These are phyloP conservation scores for Drosophila obscura DNA, from an alignment of 1,140 invertebrate species.

Conservation along the genomic window DNA sequence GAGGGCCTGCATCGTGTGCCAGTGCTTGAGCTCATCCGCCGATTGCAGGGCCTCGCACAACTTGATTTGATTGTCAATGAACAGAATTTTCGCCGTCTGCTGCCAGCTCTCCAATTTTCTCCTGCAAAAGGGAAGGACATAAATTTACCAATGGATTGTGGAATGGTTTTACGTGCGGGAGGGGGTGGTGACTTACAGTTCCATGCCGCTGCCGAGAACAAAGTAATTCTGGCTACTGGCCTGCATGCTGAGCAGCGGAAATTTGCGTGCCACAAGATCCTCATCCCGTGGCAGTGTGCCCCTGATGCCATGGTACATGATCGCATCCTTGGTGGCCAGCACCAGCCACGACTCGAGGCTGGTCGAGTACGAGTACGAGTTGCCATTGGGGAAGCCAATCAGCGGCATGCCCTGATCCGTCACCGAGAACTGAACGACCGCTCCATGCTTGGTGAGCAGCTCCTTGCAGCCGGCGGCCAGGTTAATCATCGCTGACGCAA, in stretches of 20 bases:
- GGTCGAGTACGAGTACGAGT: constrained; percentile 74
- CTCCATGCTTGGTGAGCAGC: constrained; percentile 61
- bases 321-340: constrained; percentile 76
- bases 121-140: constrained; percentile 1
- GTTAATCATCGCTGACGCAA: constrained; percentile 35
- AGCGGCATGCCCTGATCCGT: constrained; percentile 80
- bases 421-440: constrained; percentile 64
- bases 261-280: constrained; percentile 62
- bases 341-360: constrained; percentile 77
- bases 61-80: constrained; percentile 83
- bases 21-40: constrained; percentile 76
- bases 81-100: constrained; percentile 71
- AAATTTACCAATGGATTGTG: not conserved
- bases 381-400: constrained; percentile 70
- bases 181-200: constrained; percentile 76
- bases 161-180: not conserved
- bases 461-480: constrained; percentile 68
- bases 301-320: constrained; percentile 73
- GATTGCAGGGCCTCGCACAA: constrained; percentile 74
- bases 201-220: constrained; percentile 55
- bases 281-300: constrained; percentile 72
- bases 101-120: constrained; percentile 74
- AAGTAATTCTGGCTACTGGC: constrained; percentile 66
- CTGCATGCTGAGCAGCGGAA: constrained; percentile 77
- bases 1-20: constrained; percentile 76